Evolutionary conservation across 2,888 invertebrate genomes (phyloP).

Genomic region (Nemapogon koenigi): DNA sequence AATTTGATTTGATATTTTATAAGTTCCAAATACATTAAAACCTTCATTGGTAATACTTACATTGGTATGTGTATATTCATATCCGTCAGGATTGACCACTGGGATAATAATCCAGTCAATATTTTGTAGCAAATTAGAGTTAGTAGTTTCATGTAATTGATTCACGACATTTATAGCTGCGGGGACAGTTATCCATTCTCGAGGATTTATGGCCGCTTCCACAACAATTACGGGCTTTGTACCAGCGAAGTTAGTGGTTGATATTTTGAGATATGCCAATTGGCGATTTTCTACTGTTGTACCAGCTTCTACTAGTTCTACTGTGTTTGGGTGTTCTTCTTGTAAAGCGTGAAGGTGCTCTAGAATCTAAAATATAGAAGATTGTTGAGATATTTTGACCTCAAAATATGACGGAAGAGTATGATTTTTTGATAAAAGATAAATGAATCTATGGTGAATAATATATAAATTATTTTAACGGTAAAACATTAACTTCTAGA

Average conservation of each 20-base stretch:
- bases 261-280: slow-evolving; percentile 56
- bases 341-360: slow-evolving; percentile 25
- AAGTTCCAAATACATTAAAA: background rate
- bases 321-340: slow-evolving; percentile 21
- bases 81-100: slow-evolving; percentile 76
- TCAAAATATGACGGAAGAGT: background rate
- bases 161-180: slow-evolving; percentile 68
- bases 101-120: slow-evolving; percentile 75
- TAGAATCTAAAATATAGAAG: slow-evolving; percentile 33
- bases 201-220: slow-evolving; percentile 68
- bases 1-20: background rate
- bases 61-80: slow-evolving; percentile 66
- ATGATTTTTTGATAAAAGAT: no score
- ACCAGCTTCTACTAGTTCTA: slow-evolving; percentile 30
- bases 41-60: slow-evolving; percentile 35
- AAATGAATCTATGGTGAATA: no score
- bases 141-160: slow-evolving; percentile 58
- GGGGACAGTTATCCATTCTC: slow-evolving; percentile 77
- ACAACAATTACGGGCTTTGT: slow-evolving; percentile 60
- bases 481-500: no score
- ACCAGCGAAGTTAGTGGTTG: slow-evolving; percentile 27
- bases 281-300: slow-evolving; percentile 30
- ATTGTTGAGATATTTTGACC: background rate
- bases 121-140: slow-evolving; percentile 44
- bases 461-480: no score